A percentile compares a stretch with the other conserved stretches of the same genome.
These are phyloP conservation scores for Aurelia aurita DNA, from an alignment of 30 jellyfish, hydroid and myxozoan species.

Conservation along the genomic window DNA sequence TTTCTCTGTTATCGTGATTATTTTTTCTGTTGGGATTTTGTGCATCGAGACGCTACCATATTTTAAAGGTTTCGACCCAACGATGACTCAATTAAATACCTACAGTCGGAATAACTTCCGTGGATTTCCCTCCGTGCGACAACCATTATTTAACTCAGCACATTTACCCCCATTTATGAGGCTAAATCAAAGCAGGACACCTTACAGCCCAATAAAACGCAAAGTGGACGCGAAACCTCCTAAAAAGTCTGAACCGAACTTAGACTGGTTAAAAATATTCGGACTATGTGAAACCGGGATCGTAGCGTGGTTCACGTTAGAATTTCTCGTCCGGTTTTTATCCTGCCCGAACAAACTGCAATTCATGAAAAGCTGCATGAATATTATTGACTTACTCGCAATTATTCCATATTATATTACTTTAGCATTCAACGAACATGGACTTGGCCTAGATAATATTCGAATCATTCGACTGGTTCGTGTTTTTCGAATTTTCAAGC, in stretches of 20 bases:
- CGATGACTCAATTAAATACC: not conserved
- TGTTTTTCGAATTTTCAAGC: conserved; percentile 91
- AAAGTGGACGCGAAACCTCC: not conserved
- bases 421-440: conserved; percentile 68
- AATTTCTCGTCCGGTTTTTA: conserved; percentile 76
- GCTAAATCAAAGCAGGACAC: not conserved
- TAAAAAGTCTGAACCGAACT: not conserved
- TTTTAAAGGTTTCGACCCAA: conserved; percentile 49
- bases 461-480: conserved; percentile 92
- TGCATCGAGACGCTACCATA: conserved; percentile 94
- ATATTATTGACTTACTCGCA: conserved; percentile 83
- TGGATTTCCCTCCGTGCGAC: conserved; percentile 9
- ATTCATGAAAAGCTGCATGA: conserved; percentile 77
- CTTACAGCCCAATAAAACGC: not conserved
- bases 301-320: conserved; percentile 95
- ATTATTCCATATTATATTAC: conserved; percentile 89
- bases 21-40: conserved; percentile 79
- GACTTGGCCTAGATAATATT: conserved; percentile 80
- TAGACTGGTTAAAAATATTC: conserved; percentile 73
- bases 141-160: conserved; percentile 29
- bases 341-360: conserved; percentile 84
- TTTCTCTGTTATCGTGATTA: conserved; percentile 78
- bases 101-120: conserved; percentile 14
- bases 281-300: conserved; percentile 80
- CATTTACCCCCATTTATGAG: conserved; percentile 26